Evolutionary conservation across 2,113 vertebrate species (phyloP).

Genomic region (Amblyornis subalaris): DNA sequence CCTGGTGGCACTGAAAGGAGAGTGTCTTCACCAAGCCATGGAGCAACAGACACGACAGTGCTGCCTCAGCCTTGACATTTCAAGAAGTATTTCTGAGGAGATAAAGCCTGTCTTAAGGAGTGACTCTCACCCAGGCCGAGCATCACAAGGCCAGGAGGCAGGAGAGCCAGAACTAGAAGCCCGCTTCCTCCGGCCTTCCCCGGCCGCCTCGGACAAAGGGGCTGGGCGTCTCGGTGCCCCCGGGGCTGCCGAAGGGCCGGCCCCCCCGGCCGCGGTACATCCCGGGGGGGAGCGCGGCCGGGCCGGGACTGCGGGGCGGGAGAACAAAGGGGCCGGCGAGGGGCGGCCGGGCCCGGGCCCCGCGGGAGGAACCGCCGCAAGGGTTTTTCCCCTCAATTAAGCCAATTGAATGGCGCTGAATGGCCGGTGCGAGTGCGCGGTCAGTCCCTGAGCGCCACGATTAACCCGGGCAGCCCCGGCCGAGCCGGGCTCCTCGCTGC

Average conservation of each 20-base stretch:
- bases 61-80: neutral
- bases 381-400: slow-evolving; percentile 75
- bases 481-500: neutral
- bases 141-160: neutral
- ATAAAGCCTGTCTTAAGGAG: neutral
- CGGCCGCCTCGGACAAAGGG: neutral
- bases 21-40: neutral
- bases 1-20: neutral
- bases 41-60: neutral
- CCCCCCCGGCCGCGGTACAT: neutral
- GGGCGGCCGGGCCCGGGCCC: slow-evolving; percentile 22
- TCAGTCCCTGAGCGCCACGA: slow-evolving; percentile 70
- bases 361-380: slow-evolving; percentile 2
- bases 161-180: neutral
- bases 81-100: neutral
- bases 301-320: neutral
- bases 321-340: slow-evolving; percentile 12
- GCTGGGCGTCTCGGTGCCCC: neutral
- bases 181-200: neutral
- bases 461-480: slow-evolving; percentile 63
- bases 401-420: slow-evolving; percentile 72
- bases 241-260: neutral
- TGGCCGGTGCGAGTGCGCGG: slow-evolving; percentile 71
- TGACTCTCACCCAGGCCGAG: neutral
- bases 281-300: neutral